These are phyloP conservation scores for Paratilapia polleni DNA, from an alignment of 2,113 vertebrate genomes.

Conservation along the genomic window DNA sequence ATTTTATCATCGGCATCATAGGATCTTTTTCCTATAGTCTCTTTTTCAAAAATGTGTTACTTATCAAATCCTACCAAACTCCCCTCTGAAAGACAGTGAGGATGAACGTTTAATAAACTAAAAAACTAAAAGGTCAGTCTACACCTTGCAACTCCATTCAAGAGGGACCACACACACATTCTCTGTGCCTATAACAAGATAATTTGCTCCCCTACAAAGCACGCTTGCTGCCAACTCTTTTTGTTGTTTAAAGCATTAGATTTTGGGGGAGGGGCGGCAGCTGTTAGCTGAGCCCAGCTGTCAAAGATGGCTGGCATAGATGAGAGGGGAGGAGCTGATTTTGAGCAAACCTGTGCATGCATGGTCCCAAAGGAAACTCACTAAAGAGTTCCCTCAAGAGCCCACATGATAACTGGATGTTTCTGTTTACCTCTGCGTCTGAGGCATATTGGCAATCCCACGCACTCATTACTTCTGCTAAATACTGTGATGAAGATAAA, in stretches of 20 bases:
- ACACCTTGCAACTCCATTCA: neutral
- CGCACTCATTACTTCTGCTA: conserved; percentile 16
- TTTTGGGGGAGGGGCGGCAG: conserved; percentile 59
- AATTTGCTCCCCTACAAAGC: conserved; percentile 29
- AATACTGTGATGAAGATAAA: conserved; percentile 30
- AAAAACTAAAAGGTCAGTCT: neutral
- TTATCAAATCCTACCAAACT: neutral
- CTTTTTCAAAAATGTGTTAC: neutral
- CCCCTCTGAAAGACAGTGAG: neutral
- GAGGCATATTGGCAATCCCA: neutral
- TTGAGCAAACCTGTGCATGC: conserved; percentile 65
- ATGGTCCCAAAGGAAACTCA: conserved; percentile 52
- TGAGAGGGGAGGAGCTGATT: conserved; percentile 54
- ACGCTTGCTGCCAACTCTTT: conserved; percentile 33
- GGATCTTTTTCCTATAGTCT: neutral
- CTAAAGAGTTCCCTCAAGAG: conserved; percentile 60
- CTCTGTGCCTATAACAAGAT: conserved; percentile 8
- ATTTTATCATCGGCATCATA: neutral
- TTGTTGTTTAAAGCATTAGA: conserved; percentile 47
- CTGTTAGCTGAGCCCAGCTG: conserved; percentile 71
- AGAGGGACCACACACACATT: conserved; percentile 27
- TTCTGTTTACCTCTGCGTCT: conserved; percentile 40
- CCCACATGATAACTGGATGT: conserved; percentile 49
- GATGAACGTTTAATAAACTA: neutral
- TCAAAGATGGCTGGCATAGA: conserved; percentile 58